A percentile compares a stretch with the other conserved stretches of the same genome.
Conservation (phyloP, 2,888 invertebrate genomes). For the Dolichopus griseipennis region DNA sequence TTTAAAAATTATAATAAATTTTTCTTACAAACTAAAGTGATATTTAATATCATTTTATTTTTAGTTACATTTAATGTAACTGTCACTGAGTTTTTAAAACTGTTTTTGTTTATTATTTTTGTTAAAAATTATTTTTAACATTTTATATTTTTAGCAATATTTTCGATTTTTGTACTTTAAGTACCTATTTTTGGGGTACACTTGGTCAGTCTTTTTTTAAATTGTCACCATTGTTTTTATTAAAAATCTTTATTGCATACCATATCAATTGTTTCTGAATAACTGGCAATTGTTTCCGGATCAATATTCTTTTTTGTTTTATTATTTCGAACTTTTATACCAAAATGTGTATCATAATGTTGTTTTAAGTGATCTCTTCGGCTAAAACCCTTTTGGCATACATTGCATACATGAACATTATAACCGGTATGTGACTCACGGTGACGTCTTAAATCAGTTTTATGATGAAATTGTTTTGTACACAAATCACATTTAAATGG, state of each 20-base stretch:
- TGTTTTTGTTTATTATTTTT: no score
- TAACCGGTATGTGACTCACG: conserved; percentile 79
- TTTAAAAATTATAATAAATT: no score
- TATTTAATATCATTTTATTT: no score
- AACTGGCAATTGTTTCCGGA: neutral
- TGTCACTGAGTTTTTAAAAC: no score
- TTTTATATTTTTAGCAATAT: no score
- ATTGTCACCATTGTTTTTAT: no score
- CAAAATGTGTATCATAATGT: conserved; percentile 66
- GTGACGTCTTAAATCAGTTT: conserved; percentile 78
- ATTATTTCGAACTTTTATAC: neutral
- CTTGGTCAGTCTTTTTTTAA: no score
- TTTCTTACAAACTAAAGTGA: no score
- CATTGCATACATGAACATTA: conserved; percentile 72
- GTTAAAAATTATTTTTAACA: no score
- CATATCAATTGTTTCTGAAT: neutral
- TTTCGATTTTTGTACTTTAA: no score
- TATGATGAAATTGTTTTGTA: conserved; percentile 84
- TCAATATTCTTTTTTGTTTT: neutral
- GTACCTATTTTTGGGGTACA: no score
- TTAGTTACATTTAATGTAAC: no score
- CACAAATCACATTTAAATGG: conserved; percentile 78
- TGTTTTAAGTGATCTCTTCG: conserved; percentile 87
- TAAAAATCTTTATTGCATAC: neutral
- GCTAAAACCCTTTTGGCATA: conserved; percentile 80